Evolutionary conservation across 2,797 vertebrate species (phyloP), one percentile per base, ranked within the genome.

Genomic region (Delichon dasypus): DNA sequence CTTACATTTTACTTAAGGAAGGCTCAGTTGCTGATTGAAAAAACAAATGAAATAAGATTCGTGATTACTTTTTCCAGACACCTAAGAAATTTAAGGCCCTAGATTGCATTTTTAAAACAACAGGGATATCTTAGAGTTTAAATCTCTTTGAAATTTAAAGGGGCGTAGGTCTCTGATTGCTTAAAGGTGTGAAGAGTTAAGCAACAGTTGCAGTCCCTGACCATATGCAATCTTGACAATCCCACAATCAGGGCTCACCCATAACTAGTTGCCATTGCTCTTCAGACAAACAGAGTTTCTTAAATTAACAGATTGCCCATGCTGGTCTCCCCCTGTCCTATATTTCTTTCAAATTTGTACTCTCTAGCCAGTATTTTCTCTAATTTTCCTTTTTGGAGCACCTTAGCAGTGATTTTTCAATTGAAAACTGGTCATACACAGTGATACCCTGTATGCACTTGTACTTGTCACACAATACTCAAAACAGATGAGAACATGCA

Each of bases 1-100:
- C 60, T 75, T 83, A 58, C 81, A 70, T 87, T 89, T 80, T 83
- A 58, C 90, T 84, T 71, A 82, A 91, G 71, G 57, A 65, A 79
- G 34, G 10, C 38, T 93, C 8, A 27, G n/a, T 45, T 83, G 47
- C 55, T 92, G 51, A 70, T 81, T 92, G 61, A 44, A 66, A 67
- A 67, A 73, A 67, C 36, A 72, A 66, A 65, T 38, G 1, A 45
- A 70, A 32, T 36, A 70, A 64, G 53, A 67, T 73, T 79, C 67
- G 13, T 67, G 50, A 21, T 81, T 48, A 53, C 40, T 71, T 73
- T 74, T 65, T 67, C 9, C n/a, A 45, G 30, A 40, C 16, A n/a
- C 34, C 27, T 60, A 21, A 71, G 55, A 95, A 79, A 44, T 53
- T n/a, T 76, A 78, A 84, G 47, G 27, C 26, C 40, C 26, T 54